Evolutionary conservation across 2,888 invertebrate genomes (phyloP), one percentile per base, ranked within the genome.

Genomic region (Caenorhabditis becei): DNA sequence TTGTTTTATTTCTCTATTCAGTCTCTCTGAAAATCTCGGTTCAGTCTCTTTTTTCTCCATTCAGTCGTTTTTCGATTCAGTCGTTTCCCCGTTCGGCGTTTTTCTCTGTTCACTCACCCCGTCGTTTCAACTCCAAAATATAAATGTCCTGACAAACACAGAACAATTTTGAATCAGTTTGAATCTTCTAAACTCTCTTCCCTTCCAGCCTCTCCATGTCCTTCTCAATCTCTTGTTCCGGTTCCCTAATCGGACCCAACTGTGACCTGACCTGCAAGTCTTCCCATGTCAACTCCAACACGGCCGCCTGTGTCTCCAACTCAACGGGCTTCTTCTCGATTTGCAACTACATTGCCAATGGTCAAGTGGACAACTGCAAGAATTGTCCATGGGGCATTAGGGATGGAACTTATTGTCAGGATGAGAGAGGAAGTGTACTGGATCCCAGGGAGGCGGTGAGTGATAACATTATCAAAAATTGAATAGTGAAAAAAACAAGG

Each of bases 371-470:
- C 37, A 67, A 88, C 54, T 90, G 90, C 77, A 75, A 87, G 77
- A 82, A 86, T 20, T 90, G 90, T 71, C 90, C 90, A 7, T 90
- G 87, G 88, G 90, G 90, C 18, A 85, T 89, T 69, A 65, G 83
- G 41, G 88, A 90, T 16, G 77, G 74, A 11, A 85, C 85, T 8
- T 84, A 87, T 72, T 87, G 89, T 41, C 88, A 87, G 51, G 89
- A 89, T 67, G 85, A 82, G 26, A 37, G 75, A 20, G 87, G 87
- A 49, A 75, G 79, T 37, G 84, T 87, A 1, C 65, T 87, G 24
- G 80, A 86, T 51, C 86, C 86, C 1, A 65, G 63, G 41, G 83
- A 80, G 24, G 85, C 85, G n/a, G 86, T 82, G 37, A 78, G 79
- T 69, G n/a, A n/a, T n/a, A n/a, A n/a, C n/a, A n/a, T 51, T 37